Evolutionary conservation across 2,797 vertebrate genomes (phyloP), one percentile per base, ranked within the genome.

Genomic region (Epinephelus awoara): DNA sequence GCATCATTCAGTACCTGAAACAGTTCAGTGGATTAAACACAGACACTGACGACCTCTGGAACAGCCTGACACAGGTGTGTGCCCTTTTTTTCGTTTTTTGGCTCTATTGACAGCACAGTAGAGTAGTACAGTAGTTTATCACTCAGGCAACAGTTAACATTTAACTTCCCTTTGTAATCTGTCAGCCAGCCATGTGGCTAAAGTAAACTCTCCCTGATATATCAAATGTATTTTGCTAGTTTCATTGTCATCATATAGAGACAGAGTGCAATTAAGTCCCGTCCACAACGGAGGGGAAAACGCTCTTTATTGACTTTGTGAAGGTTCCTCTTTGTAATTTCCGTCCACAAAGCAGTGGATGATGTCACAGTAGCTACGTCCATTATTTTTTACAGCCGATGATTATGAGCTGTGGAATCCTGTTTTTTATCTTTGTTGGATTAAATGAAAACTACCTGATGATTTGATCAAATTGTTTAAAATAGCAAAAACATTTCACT

Each of bases 1-100:
- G 97, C 17, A 77, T 98, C 77, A 92, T 95, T 77, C 75, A 94
- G 14, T 99, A 99, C 84, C 93, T 99, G 19, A 93, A 86, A 29
- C 92, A 95, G 77, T 96, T 97, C 80, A 94, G 83, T 9, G 96
- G 94, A 21, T 79, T 65, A 69, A 97, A 97, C 79, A 96, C 97
- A 2, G 93, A 88, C 69, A 99, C 95, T 3, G 91, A 96, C 29
- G 94, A 97, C 79, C 92, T 99, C 18, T 99, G 98, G 98, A 96
- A 97, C 88, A 97, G 96, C 88, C 95, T 99, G 79, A 97, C 96
- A 71, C 90, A 96, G 96, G 98, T 77, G 58, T 67, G 40, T 10
- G 13, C 19, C 13, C 4, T 6, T 19, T 34, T 42, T 54, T 18
- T 38, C 1, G 17, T 59, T 72, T 47, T 47, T 54, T 54, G 2